These are phyloP conservation scores for Bursaphelenchus okinawaensis DNA, from an alignment of 2,888 invertebrate genomes.

Conservation along the genomic window DNA sequence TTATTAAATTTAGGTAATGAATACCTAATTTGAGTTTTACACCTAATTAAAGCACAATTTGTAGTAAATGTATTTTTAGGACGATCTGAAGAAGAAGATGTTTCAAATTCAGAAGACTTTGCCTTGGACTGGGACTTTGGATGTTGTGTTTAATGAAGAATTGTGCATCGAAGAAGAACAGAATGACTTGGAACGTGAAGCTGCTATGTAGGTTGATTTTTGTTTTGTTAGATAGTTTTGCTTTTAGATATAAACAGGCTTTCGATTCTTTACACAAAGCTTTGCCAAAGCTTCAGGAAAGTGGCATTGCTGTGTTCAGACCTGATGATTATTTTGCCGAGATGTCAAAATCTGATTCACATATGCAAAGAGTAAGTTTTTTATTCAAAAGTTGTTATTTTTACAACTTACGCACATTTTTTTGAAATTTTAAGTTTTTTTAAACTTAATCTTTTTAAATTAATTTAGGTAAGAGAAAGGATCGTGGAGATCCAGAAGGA, in stretches of 20 bases:
- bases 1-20: too few species aligned
- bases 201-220: slow-evolving; percentile 43
- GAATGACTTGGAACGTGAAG: slow-evolving; percentile 53
- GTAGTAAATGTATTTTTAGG: slow-evolving; percentile 23
- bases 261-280: slow-evolving; percentile 77
- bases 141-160: slow-evolving; percentile 36
- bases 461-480: slow-evolving; percentile 33
- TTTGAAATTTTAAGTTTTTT: neutral
- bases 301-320: slow-evolving; percentile 72
- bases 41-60: too few species aligned
- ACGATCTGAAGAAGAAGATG: slow-evolving; percentile 39
- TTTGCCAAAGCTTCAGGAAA: slow-evolving; percentile 71
- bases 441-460: slow-evolving; percentile 2
- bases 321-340: slow-evolving; percentile 97
- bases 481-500: slow-evolving; percentile 66
- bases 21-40: too few species aligned
- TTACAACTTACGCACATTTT: neutral
- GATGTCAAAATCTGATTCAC: slow-evolving; percentile 93
- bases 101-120: slow-evolving; percentile 35
- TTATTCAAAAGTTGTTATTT: neutral
- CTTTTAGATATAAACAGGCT: slow-evolving; percentile 60
- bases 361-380: slow-evolving; percentile 78
- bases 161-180: slow-evolving; percentile 39
- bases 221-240: neutral
- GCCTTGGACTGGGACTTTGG: slow-evolving; percentile 50